Base-by-base conservation (phyloP, 2,888 invertebrate species). In the Dione juno region DNA sequence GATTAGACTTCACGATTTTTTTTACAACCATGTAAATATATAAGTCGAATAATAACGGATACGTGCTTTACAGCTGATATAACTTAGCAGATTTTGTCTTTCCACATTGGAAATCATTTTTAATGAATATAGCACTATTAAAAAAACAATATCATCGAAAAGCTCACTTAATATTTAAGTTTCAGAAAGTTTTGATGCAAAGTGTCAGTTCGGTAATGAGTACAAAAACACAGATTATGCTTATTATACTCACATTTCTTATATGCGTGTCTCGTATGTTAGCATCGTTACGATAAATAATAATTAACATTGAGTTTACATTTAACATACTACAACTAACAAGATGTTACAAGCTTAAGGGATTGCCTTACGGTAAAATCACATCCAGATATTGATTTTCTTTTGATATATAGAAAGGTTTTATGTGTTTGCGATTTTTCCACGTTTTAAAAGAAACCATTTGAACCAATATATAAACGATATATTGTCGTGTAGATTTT, bases 261-360 rank as follows among this genome's bases (percentile, higher is more conserved):
- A 37, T 16, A 11, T 16, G 16, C 16, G 7, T n/a, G 3, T 1
- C n/a, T 7, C 14, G 14, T 35, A 14, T 53, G 35, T 57, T 57
- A 57, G 11, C 16, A 16, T 16, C 40, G 10, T 40, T 57, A 57
- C 9, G 57, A 57, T 16, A 57, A 57, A 57, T 16, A n/a, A 40
- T 11, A 16, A 57, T 57, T 57, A 57, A 16, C 40, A 40, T 54
- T 37, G 3, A 54, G 35, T n/a, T 54, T 11, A 57, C 40, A 57
- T 57, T 57, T 57, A 57, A 57, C 57, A 16, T 37, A 40, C 1
- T 19, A 37, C 2, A 40, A n/a, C 16, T 40, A 37, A 40, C 14
- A n/a, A 35, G 10, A 9, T 57, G 40, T 40, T 57, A 16, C 1
- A 37, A 10, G n/a, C n/a, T 16, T 16, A 16, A 48, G 16, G 1